Conservation (phyloP, 2,797 vertebrate species). For the Anomalospiza imberbis region DNA sequence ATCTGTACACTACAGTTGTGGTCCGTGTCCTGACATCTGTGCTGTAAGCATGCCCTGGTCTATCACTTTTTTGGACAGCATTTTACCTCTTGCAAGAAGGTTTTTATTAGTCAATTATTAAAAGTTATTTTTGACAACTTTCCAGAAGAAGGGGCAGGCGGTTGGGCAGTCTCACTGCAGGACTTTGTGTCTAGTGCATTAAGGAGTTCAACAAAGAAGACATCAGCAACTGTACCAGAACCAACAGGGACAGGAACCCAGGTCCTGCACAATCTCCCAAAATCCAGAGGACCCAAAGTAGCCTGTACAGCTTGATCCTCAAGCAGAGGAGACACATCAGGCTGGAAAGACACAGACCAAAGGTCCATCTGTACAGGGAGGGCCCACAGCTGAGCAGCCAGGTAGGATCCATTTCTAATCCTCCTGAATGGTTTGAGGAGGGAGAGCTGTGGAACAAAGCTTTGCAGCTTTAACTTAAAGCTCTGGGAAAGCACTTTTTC, state of each 20-base stretch:
- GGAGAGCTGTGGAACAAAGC: not conserved
- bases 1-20: not conserved
- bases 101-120: not conserved
- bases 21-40: rapidly evolving
- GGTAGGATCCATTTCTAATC: not conserved
- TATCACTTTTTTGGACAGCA: not conserved
- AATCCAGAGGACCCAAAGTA: not conserved
- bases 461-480: not conserved
- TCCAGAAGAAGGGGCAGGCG: not conserved
- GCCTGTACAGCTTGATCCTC: not conserved
- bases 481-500: not conserved
- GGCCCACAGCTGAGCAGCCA: not conserved
- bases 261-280: not conserved
- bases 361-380: not conserved
- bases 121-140: not conserved
- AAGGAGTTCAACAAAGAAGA: not conserved
- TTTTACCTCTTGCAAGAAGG: not conserved
- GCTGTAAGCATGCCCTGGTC: rapidly evolving
- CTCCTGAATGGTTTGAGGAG: not conserved
- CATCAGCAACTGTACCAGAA: not conserved
- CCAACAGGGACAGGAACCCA: not conserved
- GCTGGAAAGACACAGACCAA: not conserved
- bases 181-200: not conserved
- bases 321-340: not conserved
- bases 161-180: not conserved